These are phyloP conservation scores for Lineus longissimus DNA, from an alignment of 1,140 invertebrate species.

Conservation along the genomic window DNA sequence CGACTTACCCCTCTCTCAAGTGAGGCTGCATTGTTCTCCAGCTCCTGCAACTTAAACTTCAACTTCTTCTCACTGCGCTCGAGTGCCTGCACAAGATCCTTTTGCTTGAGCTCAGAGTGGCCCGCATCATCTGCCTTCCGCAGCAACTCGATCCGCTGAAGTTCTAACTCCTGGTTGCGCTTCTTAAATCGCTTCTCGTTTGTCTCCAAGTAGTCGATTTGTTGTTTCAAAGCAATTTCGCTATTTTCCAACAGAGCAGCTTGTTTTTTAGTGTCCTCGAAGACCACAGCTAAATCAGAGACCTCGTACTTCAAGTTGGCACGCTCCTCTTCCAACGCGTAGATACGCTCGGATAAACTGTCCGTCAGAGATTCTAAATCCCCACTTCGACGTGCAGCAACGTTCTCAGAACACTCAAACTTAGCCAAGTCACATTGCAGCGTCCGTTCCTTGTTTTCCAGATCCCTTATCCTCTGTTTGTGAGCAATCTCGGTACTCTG, in stretches of 20 bases:
- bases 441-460: constrained; percentile 36
- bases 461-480: constrained; percentile 32
- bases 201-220: constrained; percentile 31
- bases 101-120: constrained; percentile 18
- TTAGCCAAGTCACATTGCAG: constrained; percentile 30
- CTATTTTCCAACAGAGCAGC: constrained; percentile 24
- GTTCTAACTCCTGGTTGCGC: constrained; percentile 32
- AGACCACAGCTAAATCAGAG: constrained; percentile 28
- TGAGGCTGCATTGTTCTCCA: too few species aligned
- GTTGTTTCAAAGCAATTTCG: constrained; percentile 31
- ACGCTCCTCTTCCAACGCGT: constrained; percentile 39
- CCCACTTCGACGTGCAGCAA: constrained; percentile 30
- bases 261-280: constrained; percentile 32
- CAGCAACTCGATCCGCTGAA: constrained; percentile 30
- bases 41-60: constrained; percentile 25
- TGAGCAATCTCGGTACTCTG: constrained; percentile 36
- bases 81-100: constrained; percentile 31
- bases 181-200: constrained; percentile 33
- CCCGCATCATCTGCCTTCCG: neutral
- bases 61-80: constrained; percentile 39
- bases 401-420: constrained; percentile 33
- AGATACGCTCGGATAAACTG: constrained; percentile 32
- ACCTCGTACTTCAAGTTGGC: constrained; percentile 31
- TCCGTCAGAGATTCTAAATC: constrained; percentile 40
- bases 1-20: too few species aligned